phyloP scores from a whole-genome alignment of 2,888 invertebrate genomes.

The Bursaphelenchus okinawaensis region DNA sequence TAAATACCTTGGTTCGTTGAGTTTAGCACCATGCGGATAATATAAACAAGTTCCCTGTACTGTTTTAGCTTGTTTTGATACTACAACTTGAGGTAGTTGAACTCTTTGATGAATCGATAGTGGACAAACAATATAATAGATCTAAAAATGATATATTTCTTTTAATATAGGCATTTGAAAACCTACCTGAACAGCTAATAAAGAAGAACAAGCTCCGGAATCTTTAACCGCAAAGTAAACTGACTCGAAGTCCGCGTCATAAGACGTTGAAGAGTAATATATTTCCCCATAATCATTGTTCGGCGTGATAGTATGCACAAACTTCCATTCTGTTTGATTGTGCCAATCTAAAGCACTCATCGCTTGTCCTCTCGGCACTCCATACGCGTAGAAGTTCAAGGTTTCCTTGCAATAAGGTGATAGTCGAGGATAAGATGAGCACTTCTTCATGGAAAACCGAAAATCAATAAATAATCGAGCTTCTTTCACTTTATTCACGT shows the following conservation, averaged over 20 bases:
- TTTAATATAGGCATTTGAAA: neutral
- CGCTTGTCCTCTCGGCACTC: conserved; percentile 57
- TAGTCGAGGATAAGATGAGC: conserved; percentile 58
- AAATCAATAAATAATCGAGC: conserved; percentile 93
- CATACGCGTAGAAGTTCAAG: conserved; percentile 86
- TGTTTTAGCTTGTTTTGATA: conserved; percentile 82
- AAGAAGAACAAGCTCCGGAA: conserved; percentile 92
- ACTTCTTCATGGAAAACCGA: conserved; percentile 84
- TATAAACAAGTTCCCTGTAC: conserved; percentile 82
- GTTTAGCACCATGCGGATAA: neutral
- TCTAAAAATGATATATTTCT: conserved; percentile 56
- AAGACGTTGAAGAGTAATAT: conserved; percentile 37
- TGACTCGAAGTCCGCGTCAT: conserved; percentile 82
- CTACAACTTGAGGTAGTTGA: conserved; percentile 84
- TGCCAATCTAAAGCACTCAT: conserved; percentile 25
- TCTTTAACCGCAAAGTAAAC: conserved; percentile 97
- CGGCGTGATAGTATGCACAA: conserved; percentile 29
- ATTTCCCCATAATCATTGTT: conserved; percentile 72
- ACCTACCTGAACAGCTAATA: conserved; percentile 74
- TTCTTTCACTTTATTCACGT: conserved; percentile 83
- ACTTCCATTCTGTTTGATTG: neutral
- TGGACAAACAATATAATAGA: conserved; percentile 93
- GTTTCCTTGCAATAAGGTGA: conserved; percentile 79
- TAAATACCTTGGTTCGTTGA: conserved; percentile 58
- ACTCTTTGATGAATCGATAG: conserved; percentile 87